Conservation (phyloP, 2,888 invertebrate species). For the Chymomyza procnemis region DNA sequence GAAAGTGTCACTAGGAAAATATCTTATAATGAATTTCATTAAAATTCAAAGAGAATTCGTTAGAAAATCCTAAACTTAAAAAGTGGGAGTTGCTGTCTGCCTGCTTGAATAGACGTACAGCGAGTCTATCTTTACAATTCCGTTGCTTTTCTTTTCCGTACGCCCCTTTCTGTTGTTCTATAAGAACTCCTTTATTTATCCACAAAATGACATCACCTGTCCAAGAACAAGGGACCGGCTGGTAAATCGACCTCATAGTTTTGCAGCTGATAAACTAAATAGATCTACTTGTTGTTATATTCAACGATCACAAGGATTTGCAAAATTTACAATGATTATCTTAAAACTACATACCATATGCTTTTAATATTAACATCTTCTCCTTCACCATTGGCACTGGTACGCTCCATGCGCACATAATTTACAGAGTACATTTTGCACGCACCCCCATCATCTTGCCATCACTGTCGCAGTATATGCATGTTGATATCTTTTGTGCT, state of each 20-base stretch:
- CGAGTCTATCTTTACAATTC: slow-evolving; percentile 20
- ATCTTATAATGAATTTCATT: no score
- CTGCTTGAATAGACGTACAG: slow-evolving; percentile 39
- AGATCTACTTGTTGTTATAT: no score
- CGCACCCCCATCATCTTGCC: not conserved
- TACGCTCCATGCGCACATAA: not conserved
- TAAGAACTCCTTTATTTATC: slow-evolving; percentile 72
- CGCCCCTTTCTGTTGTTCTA: slow-evolving; percentile 70
- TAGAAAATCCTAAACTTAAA: no score
- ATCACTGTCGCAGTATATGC: slow-evolving; percentile 4
- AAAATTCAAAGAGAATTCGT: no score
- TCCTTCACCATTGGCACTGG: slow-evolving; percentile 4
- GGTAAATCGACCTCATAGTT: no score
- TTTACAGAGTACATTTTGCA: slow-evolving; percentile 10
- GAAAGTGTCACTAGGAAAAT: not conserved
- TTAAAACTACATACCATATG: not conserved
- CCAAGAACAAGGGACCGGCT: slow-evolving; percentile 10
- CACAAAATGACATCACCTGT: slow-evolving; percentile 62
- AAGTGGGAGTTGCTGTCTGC: not conserved
- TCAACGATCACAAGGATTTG: no score
- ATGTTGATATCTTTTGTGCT: slow-evolving; percentile 54
- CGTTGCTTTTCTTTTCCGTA: slow-evolving; percentile 56
- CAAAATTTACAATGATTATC: no score
- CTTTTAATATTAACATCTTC: not conserved
- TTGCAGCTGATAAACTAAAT: no score